A percentile compares a stretch with the other conserved stretches of the same genome.
Evolutionary conservation across 2,113 vertebrate genomes (phyloP).

Genomic region (Erpornis zantholeuca): DNA sequence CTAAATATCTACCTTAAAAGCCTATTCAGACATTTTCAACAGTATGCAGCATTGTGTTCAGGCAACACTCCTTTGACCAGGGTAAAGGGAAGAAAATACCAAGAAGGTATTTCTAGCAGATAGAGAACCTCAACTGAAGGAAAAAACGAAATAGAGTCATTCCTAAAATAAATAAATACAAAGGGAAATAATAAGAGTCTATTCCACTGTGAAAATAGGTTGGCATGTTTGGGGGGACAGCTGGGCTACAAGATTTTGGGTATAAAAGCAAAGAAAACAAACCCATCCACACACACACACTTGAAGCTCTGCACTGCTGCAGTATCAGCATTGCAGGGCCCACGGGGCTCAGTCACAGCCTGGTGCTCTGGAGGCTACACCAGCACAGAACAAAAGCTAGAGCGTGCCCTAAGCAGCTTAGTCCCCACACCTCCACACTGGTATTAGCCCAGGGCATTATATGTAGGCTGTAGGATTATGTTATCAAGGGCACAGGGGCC

Average conservation of each 20-base stretch:
- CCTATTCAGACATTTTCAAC: background rate
- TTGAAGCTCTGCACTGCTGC: background rate
- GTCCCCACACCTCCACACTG: background rate
- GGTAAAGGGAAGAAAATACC: background rate
- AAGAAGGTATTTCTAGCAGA: background rate
- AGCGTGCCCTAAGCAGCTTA: background rate
- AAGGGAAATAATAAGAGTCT: background rate
- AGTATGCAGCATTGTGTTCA: background rate
- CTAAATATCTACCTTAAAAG: background rate
- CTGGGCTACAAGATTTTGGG: background rate
- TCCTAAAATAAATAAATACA: background rate
- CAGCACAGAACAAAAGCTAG: background rate
- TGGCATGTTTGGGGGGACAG: too few species aligned
- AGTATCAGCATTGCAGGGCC: rapidly evolving
- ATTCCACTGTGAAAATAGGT: background rate
- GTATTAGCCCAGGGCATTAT: background rate
- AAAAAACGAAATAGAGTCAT: background rate
- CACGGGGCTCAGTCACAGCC: background rate
- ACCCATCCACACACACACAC: rapidly evolving
- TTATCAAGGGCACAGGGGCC: background rate
- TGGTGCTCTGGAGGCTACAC: too few species aligned
- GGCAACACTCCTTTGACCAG: background rate
- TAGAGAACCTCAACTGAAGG: background rate
- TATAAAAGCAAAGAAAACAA: too few species aligned
- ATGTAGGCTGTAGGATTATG: background rate